Evolutionary conservation across 2,113 vertebrate genomes (phyloP), one percentile per base, ranked within the genome.

Genomic region (Otolemur garnettii): DNA sequence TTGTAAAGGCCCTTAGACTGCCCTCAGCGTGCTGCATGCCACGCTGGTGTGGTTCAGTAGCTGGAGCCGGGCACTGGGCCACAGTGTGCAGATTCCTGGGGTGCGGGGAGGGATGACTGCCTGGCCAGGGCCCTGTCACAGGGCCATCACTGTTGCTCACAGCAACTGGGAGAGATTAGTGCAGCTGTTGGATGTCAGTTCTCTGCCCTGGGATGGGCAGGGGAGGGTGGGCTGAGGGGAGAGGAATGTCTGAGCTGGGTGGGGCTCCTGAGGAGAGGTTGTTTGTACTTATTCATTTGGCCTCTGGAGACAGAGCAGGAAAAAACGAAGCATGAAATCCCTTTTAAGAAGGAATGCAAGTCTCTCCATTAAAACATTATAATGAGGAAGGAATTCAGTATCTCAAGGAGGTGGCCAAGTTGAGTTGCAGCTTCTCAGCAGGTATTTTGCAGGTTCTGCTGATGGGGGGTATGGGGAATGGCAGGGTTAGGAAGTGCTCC

Each of bases 131-230:
- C 78, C 11, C 85, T 97, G 96, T 97, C 94, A 64, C 94, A 95
- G 94, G 95, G 96, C 97, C 62, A 18, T 97, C 96, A 26, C 92
- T 84, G 83, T 75, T 90, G 78, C 95, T 93, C 86, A 75, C 93
- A 85, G 97, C 97, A 98, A 98, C 97, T 97, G 97, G 95, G 97
- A 96, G 98, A 98, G 98, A 98, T 98, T 97, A 98, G 87, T 98
- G 98, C 98, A 98, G 98, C 98, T 98, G 98, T 97, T 97, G 98
- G 98, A 95, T 98, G 96, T 98, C 97, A 93, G 98, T 98, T 98
- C 97, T 97, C 96, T 87, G 97, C 90, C 74, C 94, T 60, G 88
- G 95, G 93, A 74, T 26, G 90, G 89, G 93, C 74, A 24, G 18
- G 96, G 97, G 87, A 60, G 97, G 93, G 97, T 96, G 97, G 98